A percentile compares a stretch with the other conserved stretches of the same genome.
phyloP scores from a whole-genome alignment of 1,140 invertebrate genomes.

The Drosophila sucinea region DNA sequence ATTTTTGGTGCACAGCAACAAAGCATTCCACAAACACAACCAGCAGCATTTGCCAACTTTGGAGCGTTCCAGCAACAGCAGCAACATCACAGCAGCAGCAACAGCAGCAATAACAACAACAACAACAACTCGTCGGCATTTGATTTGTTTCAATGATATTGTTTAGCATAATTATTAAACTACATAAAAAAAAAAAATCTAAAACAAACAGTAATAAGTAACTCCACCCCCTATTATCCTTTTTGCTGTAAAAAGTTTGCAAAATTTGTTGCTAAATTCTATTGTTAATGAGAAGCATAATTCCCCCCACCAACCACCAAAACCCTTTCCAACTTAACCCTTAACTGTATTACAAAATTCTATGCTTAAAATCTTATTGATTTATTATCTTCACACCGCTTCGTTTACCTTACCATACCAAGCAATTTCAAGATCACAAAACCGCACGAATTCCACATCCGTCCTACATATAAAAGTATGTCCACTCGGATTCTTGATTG shows the following conservation, averaged over 20 bases:
- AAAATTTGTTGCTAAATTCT: constrained; percentile 62
- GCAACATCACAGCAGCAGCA: constrained; percentile 53
- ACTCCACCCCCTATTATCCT: constrained; percentile 1
- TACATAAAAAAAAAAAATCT: constrained; percentile 34
- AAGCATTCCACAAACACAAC: constrained; percentile 72
- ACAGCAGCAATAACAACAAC: constrained; percentile 63
- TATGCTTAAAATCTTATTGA: not conserved
- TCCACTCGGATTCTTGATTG: constrained; percentile 61
- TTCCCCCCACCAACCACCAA: not conserved
- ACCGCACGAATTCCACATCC: constrained; percentile 65
- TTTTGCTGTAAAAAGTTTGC: constrained; percentile 52
- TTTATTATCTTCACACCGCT: not conserved
- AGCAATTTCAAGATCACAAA: constrained; percentile 29
- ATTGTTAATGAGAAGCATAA: constrained; percentile 53
- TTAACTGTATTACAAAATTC: constrained; percentile 12
- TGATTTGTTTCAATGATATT: constrained; percentile 84
- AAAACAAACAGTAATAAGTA: constrained; percentile 34
- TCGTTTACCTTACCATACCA: not conserved
- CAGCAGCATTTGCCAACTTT: constrained; percentile 79
- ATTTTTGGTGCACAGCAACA: constrained; percentile 65
- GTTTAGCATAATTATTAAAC: constrained; percentile 71
- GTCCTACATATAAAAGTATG: constrained; percentile 53
- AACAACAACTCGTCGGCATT: constrained; percentile 76
- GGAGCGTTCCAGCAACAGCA: constrained; percentile 68
- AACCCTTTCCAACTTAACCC: not conserved